A percentile compares a stretch with the other conserved stretches of the same genome.
Conservation (phyloP, 2,113 vertebrate genomes). For the Porphyrio hochstetteri region DNA sequence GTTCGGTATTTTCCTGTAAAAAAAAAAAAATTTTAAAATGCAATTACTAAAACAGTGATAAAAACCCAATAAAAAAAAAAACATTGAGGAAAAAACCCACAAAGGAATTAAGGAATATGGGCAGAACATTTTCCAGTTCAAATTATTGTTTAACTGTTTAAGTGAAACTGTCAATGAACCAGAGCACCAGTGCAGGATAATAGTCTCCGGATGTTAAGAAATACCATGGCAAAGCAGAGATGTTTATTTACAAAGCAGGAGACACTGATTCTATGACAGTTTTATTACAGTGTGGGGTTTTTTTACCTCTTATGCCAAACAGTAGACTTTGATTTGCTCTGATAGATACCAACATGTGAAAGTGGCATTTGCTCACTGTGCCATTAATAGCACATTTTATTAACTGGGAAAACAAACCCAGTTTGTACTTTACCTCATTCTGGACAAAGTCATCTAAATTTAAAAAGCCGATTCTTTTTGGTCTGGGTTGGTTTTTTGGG, state of each 20-base stretch:
- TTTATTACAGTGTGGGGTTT: slow-evolving; percentile 32
- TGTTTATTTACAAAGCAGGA: slow-evolving; percentile 70
- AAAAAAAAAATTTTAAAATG: neutral
- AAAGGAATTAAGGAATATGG: neutral
- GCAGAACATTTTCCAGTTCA: slow-evolving; percentile 28
- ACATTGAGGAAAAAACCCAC: accelerated
- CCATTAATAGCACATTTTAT: slow-evolving; percentile 14
- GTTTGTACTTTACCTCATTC: neutral
- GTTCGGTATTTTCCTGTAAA: slow-evolving; percentile 82
- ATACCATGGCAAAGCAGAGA: slow-evolving; percentile 56
- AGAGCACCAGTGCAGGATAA: slow-evolving; percentile 67
- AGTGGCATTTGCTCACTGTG: neutral
- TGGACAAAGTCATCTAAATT: neutral
- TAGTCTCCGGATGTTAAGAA: slow-evolving; percentile 63
- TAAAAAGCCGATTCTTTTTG: neutral
- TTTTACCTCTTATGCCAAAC: slow-evolving; percentile 64
- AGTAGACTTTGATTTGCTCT: slow-evolving; percentile 61
- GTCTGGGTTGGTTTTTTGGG: neutral
- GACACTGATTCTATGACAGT: slow-evolving; percentile 63
- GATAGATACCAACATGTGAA: slow-evolving; percentile 34
- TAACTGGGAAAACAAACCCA: neutral
- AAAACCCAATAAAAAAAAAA: neutral
- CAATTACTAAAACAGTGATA: neutral
- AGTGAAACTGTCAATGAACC: slow-evolving; percentile 68
- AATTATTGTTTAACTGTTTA: slow-evolving; percentile 56